phyloP scores from a whole-genome alignment of 1,140 invertebrate species.

The Coenobita brevimanus region DNA sequence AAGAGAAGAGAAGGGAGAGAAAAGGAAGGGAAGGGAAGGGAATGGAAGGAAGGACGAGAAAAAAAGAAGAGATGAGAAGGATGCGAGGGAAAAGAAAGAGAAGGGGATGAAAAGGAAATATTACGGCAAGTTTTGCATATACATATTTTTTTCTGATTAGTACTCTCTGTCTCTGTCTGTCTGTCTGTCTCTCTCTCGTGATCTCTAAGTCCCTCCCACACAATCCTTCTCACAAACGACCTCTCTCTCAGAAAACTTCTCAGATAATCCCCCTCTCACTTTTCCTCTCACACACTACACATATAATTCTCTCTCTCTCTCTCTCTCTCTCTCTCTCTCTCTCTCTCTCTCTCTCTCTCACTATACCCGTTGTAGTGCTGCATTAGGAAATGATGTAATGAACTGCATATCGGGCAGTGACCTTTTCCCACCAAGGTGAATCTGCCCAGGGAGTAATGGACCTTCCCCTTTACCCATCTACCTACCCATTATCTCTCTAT shows the following conservation, averaged over 20 bases:
- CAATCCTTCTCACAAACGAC: no score
- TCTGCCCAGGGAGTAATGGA: no score
- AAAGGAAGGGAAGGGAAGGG: not conserved
- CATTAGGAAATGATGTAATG: no score
- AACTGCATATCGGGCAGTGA: not conserved
- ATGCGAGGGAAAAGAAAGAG: not conserved
- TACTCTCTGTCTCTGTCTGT: not conserved
- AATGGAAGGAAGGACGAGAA: not conserved
- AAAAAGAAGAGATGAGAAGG: conserved; percentile 1
- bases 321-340: conserved; percentile 19
- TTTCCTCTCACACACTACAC: not conserved
- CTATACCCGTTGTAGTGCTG: no score
- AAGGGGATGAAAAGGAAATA: not conserved
- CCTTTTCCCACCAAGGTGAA: not conserved
- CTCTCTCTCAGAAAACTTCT: no score
- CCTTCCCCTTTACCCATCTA: no score
- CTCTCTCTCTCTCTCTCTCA: not conserved
- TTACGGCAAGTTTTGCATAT: not conserved
- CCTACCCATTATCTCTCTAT: no score
- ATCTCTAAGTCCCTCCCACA: no score
- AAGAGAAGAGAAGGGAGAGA: not conserved
- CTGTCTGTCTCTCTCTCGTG: not conserved
- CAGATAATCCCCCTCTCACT: no score
- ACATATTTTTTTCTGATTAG: not conserved
- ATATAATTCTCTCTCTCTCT: not conserved